Percentiles rank a stretch among this genome's conserved stretches.
phyloP scores from a whole-genome alignment of 2,797 vertebrate genomes.

The Tadarida brasiliensis region DNA sequence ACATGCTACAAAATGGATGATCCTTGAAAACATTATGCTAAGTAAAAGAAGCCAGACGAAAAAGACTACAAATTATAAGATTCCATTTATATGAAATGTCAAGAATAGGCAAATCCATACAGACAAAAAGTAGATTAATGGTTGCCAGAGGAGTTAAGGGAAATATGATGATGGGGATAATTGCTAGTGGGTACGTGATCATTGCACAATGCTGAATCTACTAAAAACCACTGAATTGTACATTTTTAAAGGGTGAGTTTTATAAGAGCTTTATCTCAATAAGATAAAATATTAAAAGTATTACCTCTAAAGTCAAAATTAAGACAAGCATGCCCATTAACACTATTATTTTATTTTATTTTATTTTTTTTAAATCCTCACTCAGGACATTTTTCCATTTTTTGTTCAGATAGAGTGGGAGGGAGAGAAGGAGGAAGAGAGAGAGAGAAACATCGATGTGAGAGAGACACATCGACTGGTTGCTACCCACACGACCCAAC shows the following conservation, averaged over 20 bases:
- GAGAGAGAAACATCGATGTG: no score
- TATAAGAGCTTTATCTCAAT: constrained; percentile 9
- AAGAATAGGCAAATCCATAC: no score
- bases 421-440: no score
- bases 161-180: not conserved
- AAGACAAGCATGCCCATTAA: constrained; percentile 25
- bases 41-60: no score
- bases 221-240: not conserved
- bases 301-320: constrained; percentile 50
- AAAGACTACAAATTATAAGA: no score
- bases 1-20: constrained; percentile 1
- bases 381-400: no score
- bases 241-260: constrained; percentile 43
- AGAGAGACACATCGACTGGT: no score
- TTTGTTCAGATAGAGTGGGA: no score
- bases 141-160: not conserved
- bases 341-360: constrained; percentile 3
- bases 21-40: not conserved
- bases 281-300: constrained; percentile 39
- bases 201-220: constrained; percentile 19
- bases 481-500: no score
- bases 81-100: no score
- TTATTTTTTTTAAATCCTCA: no score
- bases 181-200: not conserved
- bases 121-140: no score